Evolutionary conservation across 1,140 invertebrate genomes (phyloP), one percentile per base, ranked within the genome.

Genomic region (Drosophila punjabiensis): DNA sequence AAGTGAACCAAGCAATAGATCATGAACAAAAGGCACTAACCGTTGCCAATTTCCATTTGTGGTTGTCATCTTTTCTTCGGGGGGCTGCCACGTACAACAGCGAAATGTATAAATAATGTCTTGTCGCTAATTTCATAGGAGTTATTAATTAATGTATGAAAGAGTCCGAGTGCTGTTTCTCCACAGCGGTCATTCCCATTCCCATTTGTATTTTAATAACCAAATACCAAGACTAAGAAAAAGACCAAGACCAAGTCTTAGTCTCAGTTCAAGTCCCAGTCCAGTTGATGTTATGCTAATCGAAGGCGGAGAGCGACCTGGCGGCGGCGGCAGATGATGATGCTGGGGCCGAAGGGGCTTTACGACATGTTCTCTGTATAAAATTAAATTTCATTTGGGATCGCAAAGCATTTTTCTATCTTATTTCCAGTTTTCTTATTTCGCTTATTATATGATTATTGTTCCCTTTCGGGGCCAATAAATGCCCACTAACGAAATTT

Each of bases 271-370:
- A 6, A 39, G 59, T 35, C 24, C 74, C 55, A 67, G 81, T 87
- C 84, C 79, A 87, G 84, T 88, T 89, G 81, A 88, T 89, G 85
- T 89, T 88, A 88, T 88, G 84, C 75, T 88, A 88, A 88, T 88
- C 81, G 56, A 32, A 67, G 66, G 56, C 50, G 37, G 48, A 60
- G 74, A 75, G 68, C 47, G 43, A 69, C 80, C 69, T 68, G 43
- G 16, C 8, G 47, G 3, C 14, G 47, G 8, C 8, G 43, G 43
- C 18, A 6, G 18, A 10, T 24, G 48, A 30, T 32, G 61, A 64
- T 64, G 66, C 52, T 84, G 63, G 59, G 67, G 37, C 53, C n/a
- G 50, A 61, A 56, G 53, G 41, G 66, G 43, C 74, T 85, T 71
- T 77, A 70, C 60, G 75, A 89, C 81, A 88, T 88, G 81, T 89